Base-by-base conservation (phyloP, 2,888 invertebrate genomes). In the Cepaea hortensis region DNA sequence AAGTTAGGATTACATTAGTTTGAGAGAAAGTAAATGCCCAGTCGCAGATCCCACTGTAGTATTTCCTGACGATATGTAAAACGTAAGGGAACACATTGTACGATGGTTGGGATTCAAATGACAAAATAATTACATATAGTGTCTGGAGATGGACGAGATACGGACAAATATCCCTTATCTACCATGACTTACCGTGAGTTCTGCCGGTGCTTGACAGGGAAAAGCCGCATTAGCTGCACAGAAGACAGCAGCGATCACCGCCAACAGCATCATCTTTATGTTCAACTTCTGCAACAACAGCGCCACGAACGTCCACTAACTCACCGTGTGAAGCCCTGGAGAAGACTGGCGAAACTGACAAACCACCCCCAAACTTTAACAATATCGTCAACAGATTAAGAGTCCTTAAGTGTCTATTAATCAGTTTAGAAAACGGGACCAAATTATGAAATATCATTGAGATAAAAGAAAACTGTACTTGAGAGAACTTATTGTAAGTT, bases 141-240 rank as follows among this genome's bases (percentile, higher is more conserved):
- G 35, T 35, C 35, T 35, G 35, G 35, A 35, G 35, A 35, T 35
- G 35, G 35, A 35, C 35, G 35, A 35, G 35, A 35, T 35, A 35
- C 35, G 35, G 6, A n/a, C 35, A 72, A 72, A n/a, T 7, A 72
- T 23, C n/a, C 0, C 72, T 7, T 72, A 72, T 23, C 72, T 23
- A n/a, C 7, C 7, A n/a, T 13, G 23, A 73, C 79, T 70, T 68
- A 85, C 85, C 55, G 79, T 79, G 3, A 85, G 85, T 55, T 85
- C 77, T 0, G 65, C 65, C 4, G 79, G 79, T 15, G 85, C 85
- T 9, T 62, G 68, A 46, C 85, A 85, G 1, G 85, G 85, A 7
- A n/a, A 7, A 11, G 85, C 85, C 48, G 85, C 85, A 35, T 65
- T 55, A 20, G 65, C 50, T 15, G 23, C 79, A 18, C 68, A 77